Evolutionary conservation across 2,797 vertebrate genomes (phyloP), one percentile per base, ranked within the genome.

Genomic region (Leptoclinus maculatus): DNA sequence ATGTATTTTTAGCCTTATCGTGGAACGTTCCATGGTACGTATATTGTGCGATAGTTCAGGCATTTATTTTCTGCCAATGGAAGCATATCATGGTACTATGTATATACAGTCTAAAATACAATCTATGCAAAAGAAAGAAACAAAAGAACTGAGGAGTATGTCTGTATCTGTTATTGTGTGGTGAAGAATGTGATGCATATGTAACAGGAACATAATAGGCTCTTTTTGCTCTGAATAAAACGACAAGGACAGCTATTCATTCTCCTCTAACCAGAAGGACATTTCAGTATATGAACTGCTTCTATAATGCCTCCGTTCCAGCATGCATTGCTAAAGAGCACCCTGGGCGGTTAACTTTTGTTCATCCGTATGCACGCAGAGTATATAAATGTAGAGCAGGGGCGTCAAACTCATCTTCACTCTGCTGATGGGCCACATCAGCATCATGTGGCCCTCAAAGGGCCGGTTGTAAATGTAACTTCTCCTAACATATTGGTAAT

Each of bases 291-390:
- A 76, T 43, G 9, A 74, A 38, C 43, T 72, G 57, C 43, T 17
- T 62, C 4, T n/a, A 39, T 68, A 68, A 59, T 41, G 58, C 53
- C 23, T 75, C n/a, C n/a, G 41, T 65, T 71, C 57, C 58, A 67
- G 67, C 67, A 73, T 79, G 51, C 67, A 77, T n/a, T 53, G 5
- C 12, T 5, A 5, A 45, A 54, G n/a, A 83, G 36, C 53, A 60
- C 65, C 74, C 13, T 2, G 1, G 70, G 62, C 54, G 53, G 53
- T 8, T 27, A 6, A 56, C 57, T 74, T 64, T 51, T 67, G 58
- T 59, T 34, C 36, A 58, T 65, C 17, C 25, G 11, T 25, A 49
- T 41, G 25, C 36, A 62, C 13, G 34, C 6, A 19, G 21, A 38
- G 29, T 29, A 7, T 60, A 41, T 36, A 41, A 11, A 67, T 74